Conservation (phyloP, 2,888 invertebrate species). For the Cosmia trapezina region DNA sequence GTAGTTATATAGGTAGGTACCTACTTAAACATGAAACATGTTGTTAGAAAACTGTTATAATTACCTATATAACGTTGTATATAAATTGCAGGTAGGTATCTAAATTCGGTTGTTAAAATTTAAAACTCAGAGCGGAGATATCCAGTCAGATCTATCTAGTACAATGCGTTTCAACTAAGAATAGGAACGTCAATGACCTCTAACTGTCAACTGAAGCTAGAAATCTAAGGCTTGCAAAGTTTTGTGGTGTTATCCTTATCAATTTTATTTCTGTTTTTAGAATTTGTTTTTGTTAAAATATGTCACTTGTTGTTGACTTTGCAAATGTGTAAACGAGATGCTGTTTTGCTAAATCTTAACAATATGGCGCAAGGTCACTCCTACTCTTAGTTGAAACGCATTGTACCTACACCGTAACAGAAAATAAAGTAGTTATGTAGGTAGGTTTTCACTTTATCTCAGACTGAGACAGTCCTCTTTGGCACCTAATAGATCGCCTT, state of each 20-base stretch:
- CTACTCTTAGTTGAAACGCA: too few species aligned
- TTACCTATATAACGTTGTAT: neutral
- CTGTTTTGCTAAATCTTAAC: too few species aligned
- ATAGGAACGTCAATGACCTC: too few species aligned
- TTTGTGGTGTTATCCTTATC: too few species aligned
- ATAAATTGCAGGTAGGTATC: neutral
- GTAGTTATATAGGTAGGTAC: neutral
- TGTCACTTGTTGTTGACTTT: too few species aligned
- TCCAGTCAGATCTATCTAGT: neutral
- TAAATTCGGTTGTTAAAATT: neutral
- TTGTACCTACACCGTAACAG: neutral
- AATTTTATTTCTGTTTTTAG: too few species aligned
- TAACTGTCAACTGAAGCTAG: too few species aligned
- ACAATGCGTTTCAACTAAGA: too few species aligned
- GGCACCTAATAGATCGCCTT: conserved; percentile 37
- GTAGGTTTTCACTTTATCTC: neutral
- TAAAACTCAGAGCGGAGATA: neutral
- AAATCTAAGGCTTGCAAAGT: too few species aligned
- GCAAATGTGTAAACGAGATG: too few species aligned
- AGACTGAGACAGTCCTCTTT: conserved; percentile 16
- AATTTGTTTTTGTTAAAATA: too few species aligned
- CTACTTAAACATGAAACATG: conserved; percentile 7
- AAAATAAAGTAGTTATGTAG: conserved; percentile 1
- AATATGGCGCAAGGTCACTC: too few species aligned
- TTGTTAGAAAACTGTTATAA: neutral